phyloP scores from a whole-genome alignment of 2,888 invertebrate species.

The Drosophila borborema region DNA sequence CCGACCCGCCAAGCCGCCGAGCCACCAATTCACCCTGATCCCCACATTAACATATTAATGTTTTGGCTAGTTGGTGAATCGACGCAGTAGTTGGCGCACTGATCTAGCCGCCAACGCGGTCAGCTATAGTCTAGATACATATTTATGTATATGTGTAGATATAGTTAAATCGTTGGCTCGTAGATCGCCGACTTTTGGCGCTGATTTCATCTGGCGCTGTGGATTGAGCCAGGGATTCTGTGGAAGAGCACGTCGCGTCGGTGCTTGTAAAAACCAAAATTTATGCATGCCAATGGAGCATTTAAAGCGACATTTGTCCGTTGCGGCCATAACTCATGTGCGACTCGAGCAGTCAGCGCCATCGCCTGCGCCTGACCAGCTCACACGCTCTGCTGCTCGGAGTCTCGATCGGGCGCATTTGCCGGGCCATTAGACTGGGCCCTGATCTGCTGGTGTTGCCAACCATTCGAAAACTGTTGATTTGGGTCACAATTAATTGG shows the following conservation, averaged over 20 bases:
- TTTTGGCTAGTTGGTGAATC: constrained; percentile 63
- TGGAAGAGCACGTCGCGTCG: constrained; percentile 40
- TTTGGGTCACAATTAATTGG: constrained; percentile 83
- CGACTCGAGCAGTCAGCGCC: constrained; percentile 48
- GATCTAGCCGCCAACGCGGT: constrained; percentile 71
- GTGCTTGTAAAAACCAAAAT: constrained; percentile 76
- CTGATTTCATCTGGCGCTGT: constrained; percentile 72
- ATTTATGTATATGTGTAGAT: constrained; percentile 1
- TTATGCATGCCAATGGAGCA: constrained; percentile 73
- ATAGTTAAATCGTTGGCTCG: constrained; percentile 7
- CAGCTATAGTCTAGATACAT: neutral
- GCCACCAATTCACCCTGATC: constrained; percentile 34
- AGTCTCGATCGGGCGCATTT: constrained; percentile 57
- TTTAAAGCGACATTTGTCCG: constrained; percentile 76
- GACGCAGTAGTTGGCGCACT: constrained; percentile 61
- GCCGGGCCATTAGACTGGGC: constrained; percentile 59
- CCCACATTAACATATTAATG: constrained; percentile 84
- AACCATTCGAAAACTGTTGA: constrained; percentile 69
- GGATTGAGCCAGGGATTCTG: constrained; percentile 55
- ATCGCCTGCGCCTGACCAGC: constrained; percentile 22
- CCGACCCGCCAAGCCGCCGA: neutral
- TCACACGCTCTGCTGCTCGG: constrained; percentile 20
- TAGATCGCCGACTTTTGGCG: constrained; percentile 57
- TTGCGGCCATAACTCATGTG: constrained; percentile 69
- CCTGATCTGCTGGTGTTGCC: constrained; percentile 57